Conservation (phyloP, 2,113 vertebrate genomes). For the Condylura cristata region DNA sequence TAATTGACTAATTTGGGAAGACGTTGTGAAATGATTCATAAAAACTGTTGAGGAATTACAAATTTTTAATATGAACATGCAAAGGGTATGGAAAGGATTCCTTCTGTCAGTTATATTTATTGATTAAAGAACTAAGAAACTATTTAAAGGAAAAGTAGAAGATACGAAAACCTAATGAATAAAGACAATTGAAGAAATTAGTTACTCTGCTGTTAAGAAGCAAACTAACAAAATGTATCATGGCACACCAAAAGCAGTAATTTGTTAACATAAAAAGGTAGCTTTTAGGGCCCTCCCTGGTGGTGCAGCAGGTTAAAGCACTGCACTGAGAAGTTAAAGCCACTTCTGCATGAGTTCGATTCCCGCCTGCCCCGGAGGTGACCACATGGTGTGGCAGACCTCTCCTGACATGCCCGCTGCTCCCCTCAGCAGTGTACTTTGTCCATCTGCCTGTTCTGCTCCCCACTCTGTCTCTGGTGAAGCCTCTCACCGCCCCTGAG, state of each 20-base stretch:
- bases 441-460: too few relatives aligned
- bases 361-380: too few relatives aligned
- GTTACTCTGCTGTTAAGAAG: neutral
- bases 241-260: neutral
- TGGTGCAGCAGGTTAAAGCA: too few relatives aligned
- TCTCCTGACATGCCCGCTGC: too few relatives aligned
- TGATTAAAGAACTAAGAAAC: neutral
- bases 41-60: conserved; percentile 5
- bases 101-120: neutral
- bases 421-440: too few relatives aligned
- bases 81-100: neutral
- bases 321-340: too few relatives aligned
- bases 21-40: neutral
- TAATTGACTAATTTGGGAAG: neutral
- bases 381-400: too few relatives aligned
- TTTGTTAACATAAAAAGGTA: neutral
- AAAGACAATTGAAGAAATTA: neutral
- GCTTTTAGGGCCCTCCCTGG: too few relatives aligned
- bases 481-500: too few relatives aligned
- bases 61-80: neutral
- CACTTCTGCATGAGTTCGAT: too few relatives aligned
- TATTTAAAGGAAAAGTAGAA: neutral
- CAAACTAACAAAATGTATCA: neutral
- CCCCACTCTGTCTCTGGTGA: too few relatives aligned
- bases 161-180: neutral